These are phyloP conservation scores for Sycobia sp. DNA, from an alignment of 1,140 invertebrate genomes.

Conservation along the genomic window DNA sequence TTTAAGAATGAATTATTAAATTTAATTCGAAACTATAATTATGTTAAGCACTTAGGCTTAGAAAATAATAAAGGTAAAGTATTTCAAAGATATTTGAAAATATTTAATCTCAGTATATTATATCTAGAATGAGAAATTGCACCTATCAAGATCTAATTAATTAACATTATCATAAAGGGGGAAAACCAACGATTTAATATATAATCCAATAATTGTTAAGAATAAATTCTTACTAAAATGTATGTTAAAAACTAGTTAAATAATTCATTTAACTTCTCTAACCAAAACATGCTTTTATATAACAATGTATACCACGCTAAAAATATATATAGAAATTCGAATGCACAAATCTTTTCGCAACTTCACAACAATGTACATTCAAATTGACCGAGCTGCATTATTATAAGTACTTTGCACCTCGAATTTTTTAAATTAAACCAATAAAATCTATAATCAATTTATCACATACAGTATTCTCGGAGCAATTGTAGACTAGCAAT, in stretches of 20 bases:
- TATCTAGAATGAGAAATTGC: background rate
- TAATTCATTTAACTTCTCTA: background rate
- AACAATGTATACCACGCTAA: no score
- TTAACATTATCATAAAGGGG: constrained; percentile 5
- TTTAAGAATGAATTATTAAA: background rate
- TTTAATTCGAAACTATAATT: constrained; percentile 18
- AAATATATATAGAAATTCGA: no score
- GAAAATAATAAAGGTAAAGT: no score
- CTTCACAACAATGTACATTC: background rate
- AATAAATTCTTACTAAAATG: background rate
- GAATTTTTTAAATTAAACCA: background rate
- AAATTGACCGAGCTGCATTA: background rate
- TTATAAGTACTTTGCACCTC: background rate
- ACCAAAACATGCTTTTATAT: no score
- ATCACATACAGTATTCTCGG: no score
- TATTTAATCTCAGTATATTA: background rate
- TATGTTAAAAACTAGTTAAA: background rate
- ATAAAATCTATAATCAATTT: constrained; percentile 9
- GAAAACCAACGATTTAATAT: background rate
- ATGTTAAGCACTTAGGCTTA: no score
- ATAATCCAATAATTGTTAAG: background rate
- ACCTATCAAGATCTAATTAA: background rate
- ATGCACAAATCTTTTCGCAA: background rate
- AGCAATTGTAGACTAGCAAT: constrained; percentile 30
- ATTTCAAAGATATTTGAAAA: background rate